Base-by-base conservation (phyloP, 2,797 vertebrate genomes). In the Mareca strepera region DNA sequence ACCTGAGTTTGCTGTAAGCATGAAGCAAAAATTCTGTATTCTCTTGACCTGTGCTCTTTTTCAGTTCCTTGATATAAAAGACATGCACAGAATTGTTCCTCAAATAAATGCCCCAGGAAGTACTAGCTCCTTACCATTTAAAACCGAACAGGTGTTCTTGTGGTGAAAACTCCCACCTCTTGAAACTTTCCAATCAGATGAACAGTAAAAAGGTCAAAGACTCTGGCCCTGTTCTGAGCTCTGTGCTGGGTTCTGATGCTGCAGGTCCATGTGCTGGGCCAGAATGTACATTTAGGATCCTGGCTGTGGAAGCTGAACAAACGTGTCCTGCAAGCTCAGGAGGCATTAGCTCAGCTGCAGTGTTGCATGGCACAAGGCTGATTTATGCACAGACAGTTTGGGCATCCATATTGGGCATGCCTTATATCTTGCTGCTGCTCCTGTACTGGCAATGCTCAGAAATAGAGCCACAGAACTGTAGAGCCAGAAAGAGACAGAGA, bases 401-500 rank as follows among this genome's bases (percentile, higher is more conserved):
- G 43, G 33, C 6, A 3, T 23, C 62, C 0, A 0, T n/a, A 6
- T 16, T 0, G 0, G 17, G 23, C 44, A 52, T 39, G 33, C 31
- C 59, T 39, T 50, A 35, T 28, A 2, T 78, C 52, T 52, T 33
- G 63, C n/a, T 77, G 35, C 35, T 13, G 2, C 31, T 69, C 0
- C 0, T 23, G 12, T 58, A 28, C 53, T 18, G 13, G 33, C 17
- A 12, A 11, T 33, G 28, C 9, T 39, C 72, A 60, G 39, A 64
- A 64, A 58, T 12, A 46, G 44, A 46, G 21, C 21, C 46, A 46
- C 22, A 46, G 44, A 43, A 9, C 43, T 2, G 17, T 43, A 43
- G 43, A 43, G 43, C 43, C 43, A 46, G 44, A 46, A 46, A 46
- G 44, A 46, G 20, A 46, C 10, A 11, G 11, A 48, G 46, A 48